Percentiles rank a stretch among this genome's conserved stretches.
These are phyloP conservation scores for Aphodius granarius DNA, from an alignment of 2,888 invertebrate genomes.

Conservation along the genomic window DNA sequence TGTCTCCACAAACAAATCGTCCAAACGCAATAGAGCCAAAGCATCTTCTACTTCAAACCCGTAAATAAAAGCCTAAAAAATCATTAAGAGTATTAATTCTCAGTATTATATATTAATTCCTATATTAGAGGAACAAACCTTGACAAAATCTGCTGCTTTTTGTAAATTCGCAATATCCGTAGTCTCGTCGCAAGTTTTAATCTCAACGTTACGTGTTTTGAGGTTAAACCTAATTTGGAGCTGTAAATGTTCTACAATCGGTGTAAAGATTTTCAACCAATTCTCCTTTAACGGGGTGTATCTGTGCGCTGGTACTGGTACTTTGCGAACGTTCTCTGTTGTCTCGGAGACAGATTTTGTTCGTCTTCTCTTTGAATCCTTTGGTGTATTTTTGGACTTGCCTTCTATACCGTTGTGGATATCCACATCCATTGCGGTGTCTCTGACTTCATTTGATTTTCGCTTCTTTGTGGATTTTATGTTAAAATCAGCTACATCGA, in stretches of 20 bases:
- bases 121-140: conserved; percentile 46
- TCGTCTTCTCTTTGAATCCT: conserved; percentile 26
- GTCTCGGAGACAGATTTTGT: conserved; percentile 53
- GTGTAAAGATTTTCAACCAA: conserved; percentile 96
- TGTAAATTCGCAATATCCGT: conserved; percentile 89
- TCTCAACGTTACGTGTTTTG: conserved; percentile 87
- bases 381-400: conserved; percentile 49
- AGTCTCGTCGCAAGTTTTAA: conserved; percentile 70
- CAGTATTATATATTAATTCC: neutral
- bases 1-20: conserved; percentile 95
- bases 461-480: conserved; percentile 59
- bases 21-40: conserved; percentile 87
- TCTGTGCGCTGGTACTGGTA: conserved; percentile 92
- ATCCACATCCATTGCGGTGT: conserved; percentile 68
- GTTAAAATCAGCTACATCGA: conserved; percentile 58
- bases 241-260: conserved; percentile 92
- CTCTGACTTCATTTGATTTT: conserved; percentile 50
- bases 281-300: conserved; percentile 93
- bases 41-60: conserved; percentile 99
- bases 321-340: conserved; percentile 66
- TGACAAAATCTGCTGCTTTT: conserved; percentile 97
- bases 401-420: conserved; percentile 67
- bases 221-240: conserved; percentile 94
- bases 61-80: conserved; percentile 79
- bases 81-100: no score